A percentile compares a stretch with the other conserved stretches of the same genome.
These are phyloP conservation scores for Kradibia gibbosae DNA, from an alignment of 1,140 invertebrate genomes.

Conservation along the genomic window DNA sequence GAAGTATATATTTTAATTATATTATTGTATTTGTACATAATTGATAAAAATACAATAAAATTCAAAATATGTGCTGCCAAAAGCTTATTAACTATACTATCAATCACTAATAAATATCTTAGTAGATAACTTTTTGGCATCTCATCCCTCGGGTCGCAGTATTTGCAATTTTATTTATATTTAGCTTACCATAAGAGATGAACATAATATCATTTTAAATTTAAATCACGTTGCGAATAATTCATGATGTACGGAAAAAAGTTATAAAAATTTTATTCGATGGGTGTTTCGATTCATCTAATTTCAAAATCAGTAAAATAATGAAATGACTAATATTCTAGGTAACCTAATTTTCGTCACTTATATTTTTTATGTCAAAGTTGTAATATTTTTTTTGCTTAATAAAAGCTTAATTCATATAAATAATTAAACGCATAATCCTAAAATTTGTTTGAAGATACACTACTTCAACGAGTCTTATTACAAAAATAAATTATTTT, in stretches of 20 bases:
- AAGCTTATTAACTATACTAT: neutral
- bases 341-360: too few relatives aligned
- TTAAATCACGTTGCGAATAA: neutral
- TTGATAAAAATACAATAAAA: too few relatives aligned
- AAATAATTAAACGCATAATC: too few relatives aligned
- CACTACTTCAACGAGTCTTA: too few relatives aligned
- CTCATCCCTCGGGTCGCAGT: neutral
- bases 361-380: too few relatives aligned
- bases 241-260: neutral
- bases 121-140: slow-evolving; percentile 2
- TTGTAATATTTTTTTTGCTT: too few relatives aligned
- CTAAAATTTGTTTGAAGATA: too few relatives aligned
- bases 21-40: too few relatives aligned
- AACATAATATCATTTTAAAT: neutral
- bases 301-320: neutral
- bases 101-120: slow-evolving; percentile 1
- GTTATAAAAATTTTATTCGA: neutral
- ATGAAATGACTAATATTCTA: too few relatives aligned
- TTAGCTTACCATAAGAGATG: neutral
- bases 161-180: slow-evolving; percentile 2
- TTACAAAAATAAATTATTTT: too few relatives aligned
- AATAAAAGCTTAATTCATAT: too few relatives aligned
- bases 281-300: neutral
- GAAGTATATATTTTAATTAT: too few relatives aligned
- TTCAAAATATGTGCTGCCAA: neutral